phyloP scores from a whole-genome alignment of 2,888 invertebrate genomes.

The Eucera pruinosa region DNA sequence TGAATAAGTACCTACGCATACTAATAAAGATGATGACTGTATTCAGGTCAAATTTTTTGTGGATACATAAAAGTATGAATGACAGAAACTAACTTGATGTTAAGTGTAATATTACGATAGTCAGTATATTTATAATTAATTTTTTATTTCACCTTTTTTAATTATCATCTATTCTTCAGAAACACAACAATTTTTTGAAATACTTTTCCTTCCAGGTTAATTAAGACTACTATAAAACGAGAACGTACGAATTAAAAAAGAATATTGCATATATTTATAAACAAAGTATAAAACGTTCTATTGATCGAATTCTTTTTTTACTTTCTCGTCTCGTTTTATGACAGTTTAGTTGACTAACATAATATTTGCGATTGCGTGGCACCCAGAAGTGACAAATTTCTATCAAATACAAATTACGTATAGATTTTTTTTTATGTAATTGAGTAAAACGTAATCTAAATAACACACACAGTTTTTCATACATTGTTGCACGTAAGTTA shows the following conservation, averaged over 20 bases:
- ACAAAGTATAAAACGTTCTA: background rate
- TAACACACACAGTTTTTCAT: slow-evolving; percentile 50
- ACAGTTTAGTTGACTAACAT: slow-evolving; percentile 2
- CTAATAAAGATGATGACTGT: slow-evolving; percentile 53
- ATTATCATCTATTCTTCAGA: background rate
- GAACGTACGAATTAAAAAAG: background rate
- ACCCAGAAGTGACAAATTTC: slow-evolving; percentile 6
- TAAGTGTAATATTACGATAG: slow-evolving; percentile 39
- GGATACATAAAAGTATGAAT: slow-evolving; percentile 32
- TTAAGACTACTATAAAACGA: background rate
- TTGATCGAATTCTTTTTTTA: background rate
- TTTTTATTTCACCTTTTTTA: slow-evolving; percentile 25
- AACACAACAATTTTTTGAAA: background rate
- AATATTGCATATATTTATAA: slow-evolving; percentile 11
- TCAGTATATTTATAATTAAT: slow-evolving; percentile 28
- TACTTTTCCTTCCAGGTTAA: slow-evolving; percentile 22
- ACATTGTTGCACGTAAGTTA: slow-evolving; percentile 61
- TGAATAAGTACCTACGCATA: slow-evolving; percentile 57
- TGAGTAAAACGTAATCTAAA: slow-evolving; percentile 37
- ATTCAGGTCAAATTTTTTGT: slow-evolving; percentile 29
- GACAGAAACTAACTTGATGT: slow-evolving; percentile 30
- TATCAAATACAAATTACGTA: slow-evolving; percentile 20
- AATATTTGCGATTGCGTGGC: slow-evolving; percentile 30
- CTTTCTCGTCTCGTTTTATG: slow-evolving; percentile 1
- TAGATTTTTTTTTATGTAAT: slow-evolving; percentile 31